Conservation (phyloP, 2,888 invertebrate species). For the Spialia ferax region DNA sequence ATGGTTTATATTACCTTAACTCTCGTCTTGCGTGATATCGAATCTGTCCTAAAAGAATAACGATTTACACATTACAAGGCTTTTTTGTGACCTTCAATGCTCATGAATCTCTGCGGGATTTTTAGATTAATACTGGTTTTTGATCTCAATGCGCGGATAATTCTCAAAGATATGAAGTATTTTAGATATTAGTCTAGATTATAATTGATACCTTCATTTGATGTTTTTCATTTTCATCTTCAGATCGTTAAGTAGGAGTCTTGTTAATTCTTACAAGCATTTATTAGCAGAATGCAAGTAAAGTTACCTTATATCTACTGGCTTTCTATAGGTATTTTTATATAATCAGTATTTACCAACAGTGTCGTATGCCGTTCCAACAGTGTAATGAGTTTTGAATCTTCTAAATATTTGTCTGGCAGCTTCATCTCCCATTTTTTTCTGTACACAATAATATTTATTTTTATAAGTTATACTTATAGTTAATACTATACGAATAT, state of each 20-base stretch:
- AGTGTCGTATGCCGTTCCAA: slow-evolving; percentile 69
- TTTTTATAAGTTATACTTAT: not conserved
- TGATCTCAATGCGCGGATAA: no score
- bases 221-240: no score
- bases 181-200: no score
- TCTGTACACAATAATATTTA: slow-evolving; percentile 53
- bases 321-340: not conserved
- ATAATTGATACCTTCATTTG: no score
- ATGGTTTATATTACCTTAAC: slow-evolving; percentile 26
- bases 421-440: slow-evolving; percentile 52
- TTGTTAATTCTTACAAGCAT: no score
- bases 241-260: no score
- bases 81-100: slow-evolving; percentile 14
- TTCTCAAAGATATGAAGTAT: no score
- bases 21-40: slow-evolving; percentile 26
- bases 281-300: no score
- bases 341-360: slow-evolving; percentile 60
- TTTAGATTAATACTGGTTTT: no score
- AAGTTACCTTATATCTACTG: no score
- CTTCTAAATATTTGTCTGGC: slow-evolving; percentile 46
- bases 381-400: slow-evolving; percentile 56
- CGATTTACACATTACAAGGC: slow-evolving; percentile 25
- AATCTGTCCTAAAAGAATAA: slow-evolving; percentile 31
- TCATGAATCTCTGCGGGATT: no score
- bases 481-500: no score